Conservation (phyloP, 2,797 vertebrate genomes). For the Cercopithecus mitis region DNA sequence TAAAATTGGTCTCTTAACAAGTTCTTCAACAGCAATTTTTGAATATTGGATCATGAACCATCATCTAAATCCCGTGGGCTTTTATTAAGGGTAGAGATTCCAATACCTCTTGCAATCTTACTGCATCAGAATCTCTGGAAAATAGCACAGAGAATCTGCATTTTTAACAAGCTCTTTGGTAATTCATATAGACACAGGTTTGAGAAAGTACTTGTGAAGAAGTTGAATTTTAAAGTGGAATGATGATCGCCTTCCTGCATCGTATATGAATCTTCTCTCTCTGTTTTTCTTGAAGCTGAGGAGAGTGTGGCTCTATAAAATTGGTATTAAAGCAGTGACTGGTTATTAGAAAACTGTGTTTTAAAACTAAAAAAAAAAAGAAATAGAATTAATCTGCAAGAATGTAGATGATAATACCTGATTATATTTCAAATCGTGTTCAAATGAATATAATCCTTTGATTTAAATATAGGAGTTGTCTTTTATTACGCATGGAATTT, state of each 20-base stretch:
- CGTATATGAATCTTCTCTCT: background rate
- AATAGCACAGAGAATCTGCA: background rate
- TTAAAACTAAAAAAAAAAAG: conserved; percentile 41
- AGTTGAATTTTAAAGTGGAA: conserved; percentile 4
- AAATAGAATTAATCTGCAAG: conserved; percentile 63
- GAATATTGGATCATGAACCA: background rate
- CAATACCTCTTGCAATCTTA: background rate
- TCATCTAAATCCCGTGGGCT: background rate
- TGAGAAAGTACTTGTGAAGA: background rate
- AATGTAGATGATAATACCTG: conserved; percentile 40
- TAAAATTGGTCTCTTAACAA: background rate
- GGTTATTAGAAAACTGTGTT: conserved; percentile 10
- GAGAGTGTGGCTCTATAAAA: background rate
- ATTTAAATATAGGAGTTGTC: conserved; percentile 36
- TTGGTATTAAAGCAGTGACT: background rate
- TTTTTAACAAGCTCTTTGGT: conserved; percentile 27
- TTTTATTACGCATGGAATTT: conserved; percentile 53
- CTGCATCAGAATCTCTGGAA: background rate
- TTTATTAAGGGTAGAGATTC: background rate
- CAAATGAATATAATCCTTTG: conserved; percentile 59
- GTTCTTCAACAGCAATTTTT: background rate
- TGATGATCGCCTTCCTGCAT: background rate
- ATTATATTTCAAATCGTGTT: conserved; percentile 66
- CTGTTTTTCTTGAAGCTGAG: background rate
- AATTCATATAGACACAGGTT: background rate